Base-by-base conservation (phyloP, 2,888 invertebrate species). In the Mythimna albipuncta region DNA sequence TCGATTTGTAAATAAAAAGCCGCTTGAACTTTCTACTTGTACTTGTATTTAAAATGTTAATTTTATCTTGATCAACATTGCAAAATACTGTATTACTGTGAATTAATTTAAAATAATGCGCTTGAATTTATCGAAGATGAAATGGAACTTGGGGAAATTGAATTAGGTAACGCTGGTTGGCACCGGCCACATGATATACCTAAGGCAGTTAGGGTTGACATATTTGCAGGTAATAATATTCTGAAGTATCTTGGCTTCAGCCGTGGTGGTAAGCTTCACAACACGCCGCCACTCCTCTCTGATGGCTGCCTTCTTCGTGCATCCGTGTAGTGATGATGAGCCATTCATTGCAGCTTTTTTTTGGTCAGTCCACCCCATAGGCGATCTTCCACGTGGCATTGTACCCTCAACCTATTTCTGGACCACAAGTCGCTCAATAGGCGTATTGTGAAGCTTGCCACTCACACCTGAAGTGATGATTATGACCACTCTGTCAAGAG, bases 41-140 rank as follows among this genome's bases (percentile, higher is more conserved):
- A 65, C 55, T 73, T 73, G 50, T 52, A 44, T 75, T 76, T 68
- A 76, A 61, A 73, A 74, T 70, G 61, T 71, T 67, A 76, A 76
- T 81, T 79, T 73, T 69, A 77, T 82, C 67, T 79, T 72, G 79
- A 75, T 79, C 64, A 69, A 54, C 69, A 72, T 83, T 83, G 21
- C 83, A 64, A 74, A 66, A 83, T 73, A 26, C n/a, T 68, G 47
- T 44, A 66, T 62, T 68, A 57, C 41, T 6, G 58, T 59, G 21
- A 58, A 73, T 81, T 69, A 55, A 73, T 77, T 73, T 62, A 57
- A 69, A 69, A 52, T 61, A 72, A 61, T 58, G 10, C n/a, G 57
- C 55, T 62, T 55, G 41, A 10, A 68, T 73, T 65, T 70, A 73
- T 81, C 52, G 54, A 66, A 64, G 35, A 72, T 67, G 57, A 62